Evolutionary conservation across 2,797 vertebrate species (phyloP), one percentile per base, ranked within the genome.

Genomic region (Petrocephalus sullivani): DNA sequence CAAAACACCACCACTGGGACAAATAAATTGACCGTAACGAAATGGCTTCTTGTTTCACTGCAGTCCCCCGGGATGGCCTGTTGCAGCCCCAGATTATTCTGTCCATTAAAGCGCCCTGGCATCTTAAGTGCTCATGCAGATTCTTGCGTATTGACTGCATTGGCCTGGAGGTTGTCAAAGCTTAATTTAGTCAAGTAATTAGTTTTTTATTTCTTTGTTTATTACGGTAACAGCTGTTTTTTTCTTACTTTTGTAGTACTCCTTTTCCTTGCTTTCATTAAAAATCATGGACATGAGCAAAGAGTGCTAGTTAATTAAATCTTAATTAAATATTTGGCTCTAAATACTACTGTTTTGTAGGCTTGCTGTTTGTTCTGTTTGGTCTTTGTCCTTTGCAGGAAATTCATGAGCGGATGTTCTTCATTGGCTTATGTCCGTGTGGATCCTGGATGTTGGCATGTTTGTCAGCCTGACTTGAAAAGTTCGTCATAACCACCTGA

Each of bases 161-260:
- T 83, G 81, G 41, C 81, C 49, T 83, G 23, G 64, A 71, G 64
- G 33, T 87, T 56, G 49, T 71, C 19, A 56, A 53, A 54, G 28
- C 49, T 53, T 71, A 87, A 67, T 61, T 33, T 67, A 53, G 46
- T 87, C 91, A 93, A 87, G 88, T 64, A 90, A 87, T 90, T 93
- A 89, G 91, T 93, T 92, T 28, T 78, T 88, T 89, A 92, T 90
- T 89, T 85, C 89, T 83, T 82, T 46, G 41, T 51, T 83, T 51
- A 83, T 83, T 51, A 53, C 21, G 41, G 23, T 83, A 53, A 23
- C 81, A 51, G 7, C 9, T n/a, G 1, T n/a, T 81, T 14, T 78
- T 41, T 81, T 37, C 37, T 53, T 14, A 67, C 71, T 78, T 46
- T 78, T 78, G 71, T 46, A 78, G 81, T 83, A 83, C 23, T 83